Evolutionary conservation across 2,797 vertebrate genomes (phyloP).

Genomic region (Natrix natrix): DNA sequence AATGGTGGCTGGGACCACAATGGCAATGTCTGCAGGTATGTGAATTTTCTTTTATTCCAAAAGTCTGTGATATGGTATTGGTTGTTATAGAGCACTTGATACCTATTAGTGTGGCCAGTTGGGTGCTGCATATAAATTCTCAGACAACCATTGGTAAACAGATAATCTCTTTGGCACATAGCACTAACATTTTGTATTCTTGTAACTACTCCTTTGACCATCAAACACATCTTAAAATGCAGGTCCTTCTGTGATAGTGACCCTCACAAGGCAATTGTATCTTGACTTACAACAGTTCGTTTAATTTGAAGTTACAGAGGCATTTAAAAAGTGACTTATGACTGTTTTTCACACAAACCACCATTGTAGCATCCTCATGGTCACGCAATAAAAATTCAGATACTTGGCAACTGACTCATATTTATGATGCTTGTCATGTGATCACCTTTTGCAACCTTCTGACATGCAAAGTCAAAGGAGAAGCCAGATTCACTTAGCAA

Average conservation of each 20-base stretch:
- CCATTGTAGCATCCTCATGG: background rate
- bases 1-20: conserved; percentile 96
- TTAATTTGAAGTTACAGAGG: background rate
- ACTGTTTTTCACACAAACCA: background rate
- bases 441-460: background rate
- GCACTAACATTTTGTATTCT: background rate
- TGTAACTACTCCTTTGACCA: background rate
- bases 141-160: background rate
- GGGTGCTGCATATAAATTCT: background rate
- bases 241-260: background rate
- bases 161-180: background rate
- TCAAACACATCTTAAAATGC: background rate
- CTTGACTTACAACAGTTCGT: background rate
- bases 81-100: background rate
- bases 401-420: background rate
- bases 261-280: background rate
- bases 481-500: background rate
- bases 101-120: background rate
- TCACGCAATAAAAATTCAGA: background rate
- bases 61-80: background rate
- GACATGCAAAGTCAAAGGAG: background rate
- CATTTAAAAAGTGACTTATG: background rate
- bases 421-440: background rate
- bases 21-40: conserved; percentile 98
- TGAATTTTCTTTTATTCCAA: rapidly evolving